Conservation (phyloP, 37 sponge, comb jelly and placozoan genomes). For the Halichondria panicea region DNA sequence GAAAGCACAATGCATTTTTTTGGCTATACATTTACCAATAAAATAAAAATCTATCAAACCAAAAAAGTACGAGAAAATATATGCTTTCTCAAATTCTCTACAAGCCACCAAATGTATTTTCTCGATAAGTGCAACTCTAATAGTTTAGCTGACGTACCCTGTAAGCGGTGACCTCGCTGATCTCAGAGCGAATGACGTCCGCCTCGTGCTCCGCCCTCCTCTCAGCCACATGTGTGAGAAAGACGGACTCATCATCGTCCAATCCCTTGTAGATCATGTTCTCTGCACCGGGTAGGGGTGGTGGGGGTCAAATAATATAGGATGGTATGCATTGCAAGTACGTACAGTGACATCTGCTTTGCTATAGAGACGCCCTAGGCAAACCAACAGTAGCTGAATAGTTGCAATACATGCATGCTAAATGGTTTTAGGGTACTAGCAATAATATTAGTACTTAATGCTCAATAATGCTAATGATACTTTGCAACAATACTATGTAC, state of each 20-base stretch:
- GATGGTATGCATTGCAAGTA: not conserved
- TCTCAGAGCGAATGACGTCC: slow-evolving; percentile 28
- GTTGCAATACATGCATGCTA: too few species aligned
- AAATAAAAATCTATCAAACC: not conserved
- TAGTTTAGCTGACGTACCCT: slow-evolving; percentile 35
- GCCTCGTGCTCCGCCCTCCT: slow-evolving; percentile 49
- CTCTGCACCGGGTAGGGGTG: slow-evolving; percentile 34
- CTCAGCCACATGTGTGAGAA: slow-evolving; percentile 54
- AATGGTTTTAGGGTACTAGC: too few species aligned
- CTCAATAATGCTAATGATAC: too few species aligned
- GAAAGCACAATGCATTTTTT: not conserved
- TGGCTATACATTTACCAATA: not conserved
- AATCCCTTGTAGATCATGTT: slow-evolving; percentile 93
- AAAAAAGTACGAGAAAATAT: not conserved
- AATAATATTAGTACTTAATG: too few species aligned
- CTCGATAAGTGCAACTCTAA: too few species aligned
- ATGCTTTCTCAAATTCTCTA: too few species aligned
- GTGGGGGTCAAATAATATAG: not conserved
- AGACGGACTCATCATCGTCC: slow-evolving; percentile 82
- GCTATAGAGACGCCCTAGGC: not conserved
- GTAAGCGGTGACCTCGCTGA: slow-evolving; percentile 51
- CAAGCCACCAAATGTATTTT: too few species aligned
- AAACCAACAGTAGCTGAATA: too few species aligned
- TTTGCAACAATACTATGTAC: too few species aligned
- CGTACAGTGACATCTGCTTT: not conserved